Percentiles rank a stretch among this genome's conserved stretches.
phyloP scores from a whole-genome alignment of 2,113 vertebrate species.

The Plecotus auritus region DNA sequence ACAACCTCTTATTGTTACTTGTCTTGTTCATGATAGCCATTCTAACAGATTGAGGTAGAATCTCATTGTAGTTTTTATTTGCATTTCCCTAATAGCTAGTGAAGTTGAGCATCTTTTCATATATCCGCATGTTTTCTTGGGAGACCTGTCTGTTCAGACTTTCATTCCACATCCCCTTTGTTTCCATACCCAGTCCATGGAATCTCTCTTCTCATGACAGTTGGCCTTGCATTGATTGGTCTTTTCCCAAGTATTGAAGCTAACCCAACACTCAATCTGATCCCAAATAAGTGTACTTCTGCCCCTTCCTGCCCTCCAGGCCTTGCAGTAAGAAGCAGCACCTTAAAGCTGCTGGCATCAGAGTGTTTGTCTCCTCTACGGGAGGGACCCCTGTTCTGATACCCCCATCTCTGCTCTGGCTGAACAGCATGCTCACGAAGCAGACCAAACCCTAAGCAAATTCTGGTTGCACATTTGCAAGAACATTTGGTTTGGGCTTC shows the following conservation, averaged over 20 bases:
- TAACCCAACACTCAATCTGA: background rate
- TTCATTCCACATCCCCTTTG: background rate
- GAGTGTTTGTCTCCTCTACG: background rate
- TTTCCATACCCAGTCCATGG: background rate
- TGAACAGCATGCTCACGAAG: background rate
- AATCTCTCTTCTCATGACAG: background rate
- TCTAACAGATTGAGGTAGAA: background rate
- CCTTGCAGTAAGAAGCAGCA: background rate
- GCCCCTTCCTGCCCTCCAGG: background rate
- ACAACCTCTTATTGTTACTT: background rate
- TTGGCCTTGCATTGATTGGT: background rate
- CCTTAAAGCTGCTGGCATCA: too few species aligned
- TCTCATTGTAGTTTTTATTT: background rate
- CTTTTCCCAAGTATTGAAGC: background rate
- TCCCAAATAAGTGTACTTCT: background rate
- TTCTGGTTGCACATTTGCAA: background rate
- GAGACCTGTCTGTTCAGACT: background rate
- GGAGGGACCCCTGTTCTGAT: background rate
- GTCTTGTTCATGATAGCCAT: background rate
- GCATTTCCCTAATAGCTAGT: background rate
- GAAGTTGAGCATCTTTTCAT: background rate
- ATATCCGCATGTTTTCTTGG: background rate
- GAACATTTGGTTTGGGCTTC: background rate
- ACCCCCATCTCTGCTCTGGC: background rate
- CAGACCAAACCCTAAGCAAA: background rate